Evolutionary conservation across 2,888 invertebrate genomes (phyloP), one percentile per base, ranked within the genome.

Genomic region (Pandemis heparana): DNA sequence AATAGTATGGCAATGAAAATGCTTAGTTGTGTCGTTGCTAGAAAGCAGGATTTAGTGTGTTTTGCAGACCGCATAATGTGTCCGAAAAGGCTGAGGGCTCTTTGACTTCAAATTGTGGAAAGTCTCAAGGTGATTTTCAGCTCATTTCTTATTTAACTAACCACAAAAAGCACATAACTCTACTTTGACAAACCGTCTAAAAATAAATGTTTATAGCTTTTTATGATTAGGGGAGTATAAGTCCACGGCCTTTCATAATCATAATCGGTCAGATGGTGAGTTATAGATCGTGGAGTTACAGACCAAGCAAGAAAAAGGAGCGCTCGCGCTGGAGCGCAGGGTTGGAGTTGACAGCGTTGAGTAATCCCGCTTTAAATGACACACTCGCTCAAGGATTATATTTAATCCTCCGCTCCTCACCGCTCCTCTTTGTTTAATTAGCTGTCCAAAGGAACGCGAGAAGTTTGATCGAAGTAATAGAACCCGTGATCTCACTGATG

Each of bases 381-480:
- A 68, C 67, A 73, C 73, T 73, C 68, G 14, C 32, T 5, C 9
- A 23, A 32, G 63, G 56, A 56, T 73, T 73, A 73, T 64, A 48
- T 68, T 48, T 63, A 63, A 73, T 63, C 59, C 63, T n/a, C 9
- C 71, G 67, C 71, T 59, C 59, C 39, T 63, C 63, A 68, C 64
- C 48, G 68, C 59, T 39, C 53, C 62, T 73, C 63, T 73, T 51
- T 69, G 63, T 69, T 59, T 69, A 73, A 69, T 73, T 73, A 73
- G 73, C 73, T 64, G 68, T 69, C 73, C 59, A 68, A 68, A 73
- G 62, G 56, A 68, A 64, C 39, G 67, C 39, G 62, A 43, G 59
- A 73, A 68, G 73, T 73, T 73, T 73, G 48, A 63, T 72, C 63
- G 43, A 68, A 68, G 67, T 68, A 65, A 67, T 67, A 61, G 68